These are phyloP conservation scores for Melanostoma scalare DNA, from an alignment of 2,888 invertebrate species.

Conservation along the genomic window DNA sequence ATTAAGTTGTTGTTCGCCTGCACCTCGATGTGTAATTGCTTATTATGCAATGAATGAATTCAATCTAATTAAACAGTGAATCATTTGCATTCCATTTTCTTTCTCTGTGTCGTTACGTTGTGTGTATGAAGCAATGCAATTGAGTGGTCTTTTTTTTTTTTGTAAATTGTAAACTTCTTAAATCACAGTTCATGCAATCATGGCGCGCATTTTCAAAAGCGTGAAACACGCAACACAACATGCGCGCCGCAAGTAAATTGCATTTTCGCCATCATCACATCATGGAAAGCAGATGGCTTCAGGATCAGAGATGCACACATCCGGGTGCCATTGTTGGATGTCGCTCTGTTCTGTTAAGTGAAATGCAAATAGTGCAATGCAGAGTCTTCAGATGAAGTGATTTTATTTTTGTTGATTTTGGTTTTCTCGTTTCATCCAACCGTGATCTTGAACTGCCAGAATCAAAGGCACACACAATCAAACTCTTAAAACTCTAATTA, in stretches of 20 bases:
- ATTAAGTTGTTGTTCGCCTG: conserved; percentile 52
- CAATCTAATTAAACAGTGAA: conserved; percentile 62
- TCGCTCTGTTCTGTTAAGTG: conserved; percentile 24
- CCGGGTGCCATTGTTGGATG: conserved; percentile 52
- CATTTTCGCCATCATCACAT: conserved; percentile 42
- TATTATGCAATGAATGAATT: conserved; percentile 58
- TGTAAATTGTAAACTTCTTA: neutral
- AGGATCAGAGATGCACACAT: conserved; percentile 48
- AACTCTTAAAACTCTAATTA: conserved; percentile 43
- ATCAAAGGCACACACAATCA: conserved; percentile 21
- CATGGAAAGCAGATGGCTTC: conserved; percentile 47
- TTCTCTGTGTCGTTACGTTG: conserved; percentile 6
- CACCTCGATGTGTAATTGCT: conserved; percentile 42
- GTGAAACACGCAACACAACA: conserved; percentile 42
- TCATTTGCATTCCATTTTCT: conserved; percentile 50
- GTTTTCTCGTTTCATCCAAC: neutral
- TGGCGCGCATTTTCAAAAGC: conserved; percentile 19
- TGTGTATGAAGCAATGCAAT: conserved; percentile 5
- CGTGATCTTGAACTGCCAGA: conserved; percentile 64
- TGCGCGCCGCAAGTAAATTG: conserved; percentile 30
- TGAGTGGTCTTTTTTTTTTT: conserved; percentile 19
- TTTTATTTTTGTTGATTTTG: conserved; percentile 16
- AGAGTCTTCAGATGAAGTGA: conserved; percentile 18
- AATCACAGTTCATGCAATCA: conserved; percentile 49
- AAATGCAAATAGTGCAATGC: conserved; percentile 15